These are phyloP conservation scores for Zapus hudsonius DNA, from an alignment of 2,113 vertebrate species.

Conservation along the genomic window DNA sequence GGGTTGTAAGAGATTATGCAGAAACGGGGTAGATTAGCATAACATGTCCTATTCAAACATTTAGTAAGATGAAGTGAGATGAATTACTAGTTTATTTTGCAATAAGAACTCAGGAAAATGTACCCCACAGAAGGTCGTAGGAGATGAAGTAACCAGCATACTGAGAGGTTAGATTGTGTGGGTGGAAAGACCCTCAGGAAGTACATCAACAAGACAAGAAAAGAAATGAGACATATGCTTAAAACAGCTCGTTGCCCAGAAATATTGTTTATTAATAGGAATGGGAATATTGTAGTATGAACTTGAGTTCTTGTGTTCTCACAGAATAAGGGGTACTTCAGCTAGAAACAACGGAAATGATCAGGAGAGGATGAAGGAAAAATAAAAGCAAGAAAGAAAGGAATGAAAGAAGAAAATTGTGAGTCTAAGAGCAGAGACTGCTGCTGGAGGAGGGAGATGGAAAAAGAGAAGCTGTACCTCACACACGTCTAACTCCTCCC, in stretches of 20 bases:
- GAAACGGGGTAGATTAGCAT: not conserved
- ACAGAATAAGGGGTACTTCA: not conserved
- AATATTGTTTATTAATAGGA: not conserved
- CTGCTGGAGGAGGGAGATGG: not conserved
- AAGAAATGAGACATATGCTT: not conserved
- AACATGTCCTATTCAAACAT: not conserved
- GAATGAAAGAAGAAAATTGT: not conserved
- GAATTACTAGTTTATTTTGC: not conserved
- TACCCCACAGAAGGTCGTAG: not conserved
- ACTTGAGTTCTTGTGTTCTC: not conserved
- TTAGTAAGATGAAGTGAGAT: not conserved
- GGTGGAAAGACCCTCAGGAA: not conserved
- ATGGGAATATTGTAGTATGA: not conserved
- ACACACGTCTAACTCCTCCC: accelerated
- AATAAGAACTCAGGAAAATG: not conserved
- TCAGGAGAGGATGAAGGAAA: not conserved
- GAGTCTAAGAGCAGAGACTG: not conserved
- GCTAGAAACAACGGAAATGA: not conserved
- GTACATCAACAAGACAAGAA: not conserved
- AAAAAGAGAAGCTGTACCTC: not conserved
- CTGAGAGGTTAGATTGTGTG: not conserved
- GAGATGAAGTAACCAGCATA: not conserved
- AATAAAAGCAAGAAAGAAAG: no score
- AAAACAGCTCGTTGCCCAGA: not conserved
- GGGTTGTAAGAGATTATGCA: not conserved